Percentiles rank a stretch among this genome's conserved stretches.
Evolutionary conservation across 2,888 invertebrate genomes (phyloP).

Genomic region (Caenorhabditis sp.): DNA sequence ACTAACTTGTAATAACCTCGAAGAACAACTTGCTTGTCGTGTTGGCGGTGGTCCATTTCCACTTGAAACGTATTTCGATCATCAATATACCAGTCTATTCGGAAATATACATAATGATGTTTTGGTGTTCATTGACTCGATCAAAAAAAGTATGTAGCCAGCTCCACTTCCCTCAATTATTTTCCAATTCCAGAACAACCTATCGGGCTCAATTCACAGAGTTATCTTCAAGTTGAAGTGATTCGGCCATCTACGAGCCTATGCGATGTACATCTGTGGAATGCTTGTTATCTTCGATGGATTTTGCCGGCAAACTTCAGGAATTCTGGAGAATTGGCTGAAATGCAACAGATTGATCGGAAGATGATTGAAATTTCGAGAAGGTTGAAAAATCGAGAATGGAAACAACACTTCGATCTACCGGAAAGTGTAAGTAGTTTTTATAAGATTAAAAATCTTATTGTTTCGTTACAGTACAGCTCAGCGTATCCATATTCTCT

Average conservation of each 20-base stretch:
- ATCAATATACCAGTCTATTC: constrained; percentile 40
- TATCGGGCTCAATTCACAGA: neutral
- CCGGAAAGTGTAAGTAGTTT: constrained; percentile 16
- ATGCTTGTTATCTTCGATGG: constrained; percentile 54
- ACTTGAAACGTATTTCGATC: constrained; percentile 34
- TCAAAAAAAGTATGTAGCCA: constrained; percentile 32
- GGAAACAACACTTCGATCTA: constrained; percentile 20
- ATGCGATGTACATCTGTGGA: constrained; percentile 48
- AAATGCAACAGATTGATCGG: constrained; percentile 20
- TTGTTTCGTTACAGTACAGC: constrained; percentile 8
- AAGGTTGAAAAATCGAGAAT: constrained; percentile 14
- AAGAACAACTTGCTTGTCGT: constrained; percentile 33
- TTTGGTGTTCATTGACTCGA: constrained; percentile 24
- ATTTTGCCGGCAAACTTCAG: constrained; percentile 28
- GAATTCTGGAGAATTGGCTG: constrained; percentile 14
- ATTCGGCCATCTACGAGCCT: constrained; percentile 47
- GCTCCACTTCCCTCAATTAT: too few relatives aligned
- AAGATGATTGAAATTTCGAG: constrained; percentile 26
- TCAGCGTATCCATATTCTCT: constrained; percentile 37
- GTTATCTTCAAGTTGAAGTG: constrained; percentile 17
- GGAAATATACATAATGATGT: constrained; percentile 45
- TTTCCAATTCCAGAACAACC: constrained; percentile 14
- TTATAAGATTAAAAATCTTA: too few relatives aligned
- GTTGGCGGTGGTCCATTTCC: constrained; percentile 46
- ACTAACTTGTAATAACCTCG: constrained; percentile 74